Base-by-base conservation (phyloP, 2,797 vertebrate genomes). In the Sparidentex hasta region DNA sequence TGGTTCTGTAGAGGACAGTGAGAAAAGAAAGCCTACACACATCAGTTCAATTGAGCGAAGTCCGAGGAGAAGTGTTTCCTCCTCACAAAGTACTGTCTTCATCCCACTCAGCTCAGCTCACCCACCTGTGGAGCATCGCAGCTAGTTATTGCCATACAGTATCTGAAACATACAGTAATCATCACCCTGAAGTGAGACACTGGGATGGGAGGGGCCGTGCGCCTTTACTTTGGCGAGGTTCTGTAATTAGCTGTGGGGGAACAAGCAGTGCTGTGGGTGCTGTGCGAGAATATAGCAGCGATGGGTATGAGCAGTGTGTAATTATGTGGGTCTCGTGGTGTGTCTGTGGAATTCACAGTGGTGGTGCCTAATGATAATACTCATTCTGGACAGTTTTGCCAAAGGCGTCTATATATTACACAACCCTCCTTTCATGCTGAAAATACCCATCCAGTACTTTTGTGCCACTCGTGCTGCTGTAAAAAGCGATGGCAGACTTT, bases 341-440 rank as follows among this genome's bases (percentile, higher is more conserved):
- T 78, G 82, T 88, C 85, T 86, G 61, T 87, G 85, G 85, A 91
- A 86, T 90, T 88, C 77, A 78, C 79, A 76, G 76, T 82, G 81
- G 59, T 77, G 81, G 74, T 77, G 80, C 87, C 84, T 94, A 94
- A 95, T 93, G 90, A 94, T 93, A 88, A 93, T 92, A 77, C 83
- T 91, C 78, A 82, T 87, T 86, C 84, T 80, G 78, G 71, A 69
- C 69, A 83, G 51, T 84, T 79, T 86, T 78, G 75, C 88, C 82
- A 87, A 84, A 84, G 82, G 78, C 83, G 16, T 73, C 74, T 87
- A 78, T 81, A 85, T 81, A 75, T 90, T 82, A 87, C 84, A 76
- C 87, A 85, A 83, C 63, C 52, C 67, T 78, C 25, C 65, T 89
- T 84, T 86, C 51, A 77, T 80, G 71, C 76, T 82, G 74, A 85